phyloP scores from a whole-genome alignment of 92 coral and sea anemone species.

The Heliopora coerulea region DNA sequence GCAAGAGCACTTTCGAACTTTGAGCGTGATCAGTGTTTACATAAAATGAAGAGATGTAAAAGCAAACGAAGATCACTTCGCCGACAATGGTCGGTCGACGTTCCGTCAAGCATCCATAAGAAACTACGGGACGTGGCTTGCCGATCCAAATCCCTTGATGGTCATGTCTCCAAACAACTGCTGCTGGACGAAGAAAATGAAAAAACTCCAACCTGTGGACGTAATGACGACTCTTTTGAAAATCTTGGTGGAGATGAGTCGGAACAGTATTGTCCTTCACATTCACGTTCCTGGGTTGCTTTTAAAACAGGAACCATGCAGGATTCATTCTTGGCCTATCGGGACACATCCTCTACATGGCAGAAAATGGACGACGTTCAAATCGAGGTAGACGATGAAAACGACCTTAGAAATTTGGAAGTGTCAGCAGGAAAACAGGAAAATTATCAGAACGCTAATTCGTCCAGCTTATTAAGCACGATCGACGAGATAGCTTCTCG shows the following conservation, averaged over 20 bases:
- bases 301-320: constrained; percentile 2
- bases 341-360: background rate
- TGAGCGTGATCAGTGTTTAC: constrained; percentile 2
- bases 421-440: background rate
- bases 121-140: constrained; percentile 27
- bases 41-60: constrained; percentile 22
- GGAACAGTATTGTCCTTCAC: background rate
- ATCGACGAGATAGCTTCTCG: constrained; percentile 34
- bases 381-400: constrained; percentile 12
- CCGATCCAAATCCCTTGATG: constrained; percentile 31
- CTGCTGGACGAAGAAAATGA: constrained; percentile 11
- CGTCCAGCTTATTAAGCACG: constrained; percentile 22
- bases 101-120: constrained; percentile 41
- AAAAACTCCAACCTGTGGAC: background rate
- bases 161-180: background rate
- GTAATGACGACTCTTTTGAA: constrained; percentile 13
- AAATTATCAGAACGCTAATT: background rate
- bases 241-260: constrained; percentile 31
- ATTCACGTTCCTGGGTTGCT: constrained; percentile 11
- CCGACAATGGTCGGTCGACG: constrained; percentile 43
- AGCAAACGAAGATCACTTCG: constrained; percentile 36
- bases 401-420: background rate
- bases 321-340: background rate
- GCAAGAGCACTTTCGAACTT: background rate
- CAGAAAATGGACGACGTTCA: constrained; percentile 14